A percentile compares a stretch with the other conserved stretches of the same genome.
Conservation (phyloP, 1,140 invertebrate species). For the Lordiphosa clarofinis region DNA sequence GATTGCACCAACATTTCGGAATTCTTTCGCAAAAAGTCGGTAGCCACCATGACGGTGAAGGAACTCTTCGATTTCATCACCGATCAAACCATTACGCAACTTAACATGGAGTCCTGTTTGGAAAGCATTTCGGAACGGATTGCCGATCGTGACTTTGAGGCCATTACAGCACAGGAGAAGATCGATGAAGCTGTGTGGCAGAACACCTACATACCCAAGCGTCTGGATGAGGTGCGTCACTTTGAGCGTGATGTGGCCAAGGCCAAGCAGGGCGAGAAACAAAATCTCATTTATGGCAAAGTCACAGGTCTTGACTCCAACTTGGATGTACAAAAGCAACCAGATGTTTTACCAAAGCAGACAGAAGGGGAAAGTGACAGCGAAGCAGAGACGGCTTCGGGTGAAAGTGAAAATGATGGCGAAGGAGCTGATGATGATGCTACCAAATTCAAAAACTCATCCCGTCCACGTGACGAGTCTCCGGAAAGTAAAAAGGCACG, state of each 20-base stretch:
- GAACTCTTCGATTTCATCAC: conserved; percentile 98
- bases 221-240: conserved; percentile 94
- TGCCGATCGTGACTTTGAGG: conserved; percentile 82
- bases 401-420: conserved; percentile 78
- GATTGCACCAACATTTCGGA: conserved; percentile 96
- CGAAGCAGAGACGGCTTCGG: conserved; percentile 68
- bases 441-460: conserved; percentile 84
- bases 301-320: conserved; percentile 91
- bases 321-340: conserved; percentile 85
- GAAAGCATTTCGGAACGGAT: conserved; percentile 86
- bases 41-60: conserved; percentile 93
- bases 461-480: conserved; percentile 92
- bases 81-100: conserved; percentile 90
- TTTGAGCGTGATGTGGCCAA: conserved; percentile 93
- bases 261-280: conserved; percentile 86
- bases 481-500: conserved; percentile 90
- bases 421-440: conserved; percentile 80
- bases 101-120: conserved; percentile 91
- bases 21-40: conserved; percentile 94
- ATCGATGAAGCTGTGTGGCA: conserved; percentile 96
- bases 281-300: conserved; percentile 90
- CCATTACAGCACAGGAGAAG: conserved; percentile 86
- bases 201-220: conserved; percentile 95
- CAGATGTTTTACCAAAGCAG: conserved; percentile 80
- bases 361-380: conserved; percentile 72